Conservation (phyloP, 2,797 vertebrate species). For the Orestias chungarensis region DNA sequence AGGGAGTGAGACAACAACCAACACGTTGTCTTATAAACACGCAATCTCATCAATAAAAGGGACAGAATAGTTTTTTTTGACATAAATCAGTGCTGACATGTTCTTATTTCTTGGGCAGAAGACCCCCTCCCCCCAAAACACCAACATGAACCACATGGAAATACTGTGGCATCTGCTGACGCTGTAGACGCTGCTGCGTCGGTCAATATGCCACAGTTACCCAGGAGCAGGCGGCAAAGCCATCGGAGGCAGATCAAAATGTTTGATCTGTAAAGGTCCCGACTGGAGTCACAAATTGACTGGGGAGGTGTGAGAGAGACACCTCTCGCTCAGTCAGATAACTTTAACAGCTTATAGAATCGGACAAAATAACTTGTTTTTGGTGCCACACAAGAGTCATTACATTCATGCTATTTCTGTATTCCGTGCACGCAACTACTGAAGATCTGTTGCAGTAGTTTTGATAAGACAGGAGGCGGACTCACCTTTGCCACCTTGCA, state of each 20-base stretch:
- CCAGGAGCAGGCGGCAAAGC: conserved; percentile 54
- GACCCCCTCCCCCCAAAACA: conserved; percentile 14
- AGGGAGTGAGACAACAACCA: conserved; percentile 32
- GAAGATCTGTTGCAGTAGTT: conserved; percentile 57
- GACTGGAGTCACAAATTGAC: conserved; percentile 70
- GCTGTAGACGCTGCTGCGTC: conserved; percentile 47
- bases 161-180: conserved; percentile 32
- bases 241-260: conserved; percentile 65
- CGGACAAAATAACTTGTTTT: conserved; percentile 45
- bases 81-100: conserved; percentile 67
- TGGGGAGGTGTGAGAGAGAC: conserved; percentile 39
- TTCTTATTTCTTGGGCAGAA: conserved; percentile 61
- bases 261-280: conserved; percentile 69
- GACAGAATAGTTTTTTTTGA: conserved; percentile 51
- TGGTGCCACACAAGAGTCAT: conserved; percentile 64
- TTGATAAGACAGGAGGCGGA: conserved; percentile 59
- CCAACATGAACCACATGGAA: conserved; percentile 58
- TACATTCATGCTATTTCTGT: conserved; percentile 60
- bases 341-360: conserved; percentile 69
- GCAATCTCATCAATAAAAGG: conserved; percentile 43
- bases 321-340: conserved; percentile 53
- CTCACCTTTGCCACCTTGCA: conserved; percentile 63
- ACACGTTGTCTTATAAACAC: conserved; percentile 32
- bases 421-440: conserved; percentile 50
- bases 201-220: conserved; percentile 71